These are phyloP conservation scores for Dexiosoma caninum DNA, from an alignment of 2,888 invertebrate genomes.

Conservation along the genomic window DNA sequence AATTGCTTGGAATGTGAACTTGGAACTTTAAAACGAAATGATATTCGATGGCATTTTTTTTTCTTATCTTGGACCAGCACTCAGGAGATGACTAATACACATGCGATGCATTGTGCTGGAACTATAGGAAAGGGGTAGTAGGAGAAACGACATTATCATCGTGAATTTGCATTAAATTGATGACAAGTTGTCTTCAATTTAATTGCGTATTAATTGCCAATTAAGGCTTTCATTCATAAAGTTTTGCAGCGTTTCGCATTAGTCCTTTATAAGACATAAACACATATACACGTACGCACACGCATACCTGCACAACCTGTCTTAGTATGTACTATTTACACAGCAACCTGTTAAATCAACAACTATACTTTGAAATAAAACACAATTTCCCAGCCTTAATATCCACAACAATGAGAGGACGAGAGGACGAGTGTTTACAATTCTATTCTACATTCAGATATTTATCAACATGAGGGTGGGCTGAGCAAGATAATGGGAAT, in stretches of 20 bases:
- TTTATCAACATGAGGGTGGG: constrained; percentile 31
- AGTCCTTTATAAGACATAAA: no score
- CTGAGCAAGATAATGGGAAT: constrained; percentile 16
- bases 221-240: not conserved
- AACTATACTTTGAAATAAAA: constrained; percentile 34
- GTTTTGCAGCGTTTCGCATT: constrained; percentile 12
- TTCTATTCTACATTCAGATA: not conserved
- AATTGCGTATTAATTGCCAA: no score
- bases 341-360: constrained; percentile 40
- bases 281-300: not conserved
- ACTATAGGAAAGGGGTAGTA: no score
- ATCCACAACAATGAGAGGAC: not conserved
- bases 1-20: no score
- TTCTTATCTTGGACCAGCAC: no score
- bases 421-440: constrained; percentile 17
- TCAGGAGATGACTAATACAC: no score
- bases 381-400: constrained; percentile 21
- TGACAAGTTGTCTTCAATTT: no score
- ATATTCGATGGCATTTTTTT: no score
- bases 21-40: no score
- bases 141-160: no score
- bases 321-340: not conserved
- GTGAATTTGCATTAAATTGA: no score
- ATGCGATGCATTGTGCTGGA: no score
- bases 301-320: not conserved